These are phyloP conservation scores for Embiotoca jacksoni DNA, from an alignment of 2,113 vertebrate genomes.

Conservation along the genomic window DNA sequence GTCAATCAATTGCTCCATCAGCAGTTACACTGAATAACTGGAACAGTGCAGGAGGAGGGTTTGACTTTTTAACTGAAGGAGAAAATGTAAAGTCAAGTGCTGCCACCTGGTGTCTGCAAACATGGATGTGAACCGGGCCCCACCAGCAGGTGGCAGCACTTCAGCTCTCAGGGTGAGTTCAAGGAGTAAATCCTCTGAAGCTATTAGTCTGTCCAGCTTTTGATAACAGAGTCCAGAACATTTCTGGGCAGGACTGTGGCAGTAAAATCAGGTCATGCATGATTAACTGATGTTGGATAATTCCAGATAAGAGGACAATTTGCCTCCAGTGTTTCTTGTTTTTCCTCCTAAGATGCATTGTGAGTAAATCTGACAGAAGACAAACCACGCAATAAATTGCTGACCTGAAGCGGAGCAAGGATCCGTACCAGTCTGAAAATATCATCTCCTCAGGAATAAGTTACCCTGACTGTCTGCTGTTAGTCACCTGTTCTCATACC, in stretches of 20 bases:
- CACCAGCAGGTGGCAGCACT: constrained; percentile 72
- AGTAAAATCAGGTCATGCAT: neutral
- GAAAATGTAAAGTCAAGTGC: constrained; percentile 37
- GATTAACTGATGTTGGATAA: neutral
- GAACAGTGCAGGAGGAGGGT: neutral
- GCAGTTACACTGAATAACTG: constrained; percentile 3
- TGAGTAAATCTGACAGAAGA: constrained; percentile 1
- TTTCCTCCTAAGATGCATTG: no score
- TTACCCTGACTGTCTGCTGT: neutral
- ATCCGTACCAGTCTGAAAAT: constrained; percentile 21
- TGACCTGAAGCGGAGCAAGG: constrained; percentile 7
- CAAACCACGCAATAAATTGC: neutral
- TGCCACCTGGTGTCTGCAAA: constrained; percentile 67
- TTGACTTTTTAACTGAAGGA: neutral
- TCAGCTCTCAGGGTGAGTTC: neutral
- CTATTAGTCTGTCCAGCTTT: neutral
- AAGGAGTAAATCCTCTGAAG: neutral
- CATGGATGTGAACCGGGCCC: neutral
- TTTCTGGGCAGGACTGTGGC: neutral
- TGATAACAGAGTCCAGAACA: neutral
- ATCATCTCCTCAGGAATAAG: constrained; percentile 19
- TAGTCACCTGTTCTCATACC: constrained; percentile 31
- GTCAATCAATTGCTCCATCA: constrained; percentile 1
- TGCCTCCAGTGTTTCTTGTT: neutral
- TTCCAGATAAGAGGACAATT: neutral